Evolutionary conservation across 1,140 invertebrate genomes (phyloP).

Genomic region (Thalassaphorura encarpata): DNA sequence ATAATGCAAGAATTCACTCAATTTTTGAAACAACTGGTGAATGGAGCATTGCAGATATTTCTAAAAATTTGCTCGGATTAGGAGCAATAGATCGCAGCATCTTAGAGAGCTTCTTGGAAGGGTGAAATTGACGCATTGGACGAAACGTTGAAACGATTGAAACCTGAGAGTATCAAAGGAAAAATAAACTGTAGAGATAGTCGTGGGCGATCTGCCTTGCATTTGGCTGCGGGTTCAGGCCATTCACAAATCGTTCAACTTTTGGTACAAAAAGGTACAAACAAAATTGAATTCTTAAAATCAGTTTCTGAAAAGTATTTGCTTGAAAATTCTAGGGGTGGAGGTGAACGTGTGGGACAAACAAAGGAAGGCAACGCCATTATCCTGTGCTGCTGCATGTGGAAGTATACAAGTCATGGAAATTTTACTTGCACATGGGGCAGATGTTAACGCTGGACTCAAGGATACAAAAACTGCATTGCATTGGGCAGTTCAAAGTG

Average conservation of each 20-base stretch:
- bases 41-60: not conserved
- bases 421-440: constrained; percentile 13
- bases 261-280: constrained; percentile 27
- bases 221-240: constrained; percentile 22
- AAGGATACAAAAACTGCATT: constrained; percentile 7
- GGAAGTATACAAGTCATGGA: constrained; percentile 13
- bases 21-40: constrained; percentile 1
- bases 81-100: not conserved
- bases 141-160: not conserved
- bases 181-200: not conserved
- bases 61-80: not conserved
- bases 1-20: not conserved
- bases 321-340: constrained; percentile 39
- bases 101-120: constrained; percentile 2
- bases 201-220: constrained; percentile 15
- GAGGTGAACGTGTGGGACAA: constrained; percentile 52
- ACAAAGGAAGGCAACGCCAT: constrained; percentile 17
- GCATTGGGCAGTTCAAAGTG: constrained; percentile 17
- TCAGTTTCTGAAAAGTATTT: not conserved
- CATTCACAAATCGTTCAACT: constrained; percentile 23
- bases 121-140: constrained; percentile 1
- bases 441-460: constrained; percentile 12
- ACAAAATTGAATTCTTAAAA: constrained; percentile 13
- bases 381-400: constrained; percentile 29
- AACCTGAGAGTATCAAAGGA: not conserved